Conservation (phyloP, 1,140 invertebrate species). For the Medauroidea extradentata region DNA sequence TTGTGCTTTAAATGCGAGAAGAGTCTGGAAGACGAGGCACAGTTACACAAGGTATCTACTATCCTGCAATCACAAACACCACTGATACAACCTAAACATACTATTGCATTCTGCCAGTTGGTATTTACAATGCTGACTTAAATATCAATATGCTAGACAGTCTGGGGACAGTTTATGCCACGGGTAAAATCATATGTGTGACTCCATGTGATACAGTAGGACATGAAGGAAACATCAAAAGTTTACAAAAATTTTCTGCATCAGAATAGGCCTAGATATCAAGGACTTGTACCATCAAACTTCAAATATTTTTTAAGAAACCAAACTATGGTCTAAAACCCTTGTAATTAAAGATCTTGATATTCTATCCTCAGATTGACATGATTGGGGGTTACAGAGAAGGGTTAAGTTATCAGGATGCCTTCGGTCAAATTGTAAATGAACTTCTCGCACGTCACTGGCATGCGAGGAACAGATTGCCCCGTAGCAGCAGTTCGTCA, state of each 20-base stretch:
- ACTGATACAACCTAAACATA: background rate
- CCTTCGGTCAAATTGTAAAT: too few relatives aligned
- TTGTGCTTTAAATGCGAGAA: too few relatives aligned
- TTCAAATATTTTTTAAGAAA: background rate
- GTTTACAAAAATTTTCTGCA: background rate
- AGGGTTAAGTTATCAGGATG: too few relatives aligned
- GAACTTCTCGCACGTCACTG: too few relatives aligned
- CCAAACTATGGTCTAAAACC: background rate
- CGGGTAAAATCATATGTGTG: constrained; percentile 26
- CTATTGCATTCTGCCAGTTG: constrained; percentile 20
- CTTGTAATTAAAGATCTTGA: background rate
- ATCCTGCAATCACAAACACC: background rate
- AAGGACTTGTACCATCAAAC: background rate
- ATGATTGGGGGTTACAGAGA: too few relatives aligned
- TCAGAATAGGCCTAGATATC: background rate
- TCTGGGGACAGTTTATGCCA: constrained; percentile 29
- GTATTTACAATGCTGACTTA: constrained; percentile 32
- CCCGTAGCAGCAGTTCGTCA: too few relatives aligned
- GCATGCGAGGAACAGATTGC: too few relatives aligned
- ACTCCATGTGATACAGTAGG: constrained; percentile 10
- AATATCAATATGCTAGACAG: constrained; percentile 29
- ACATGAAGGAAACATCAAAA: background rate
- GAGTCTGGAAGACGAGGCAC: background rate
- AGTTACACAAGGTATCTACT: constrained; percentile 16
- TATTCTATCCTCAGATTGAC: background rate